These are phyloP conservation scores for Protonemura montana DNA, from an alignment of 2,888 invertebrate species.

Conservation along the genomic window DNA sequence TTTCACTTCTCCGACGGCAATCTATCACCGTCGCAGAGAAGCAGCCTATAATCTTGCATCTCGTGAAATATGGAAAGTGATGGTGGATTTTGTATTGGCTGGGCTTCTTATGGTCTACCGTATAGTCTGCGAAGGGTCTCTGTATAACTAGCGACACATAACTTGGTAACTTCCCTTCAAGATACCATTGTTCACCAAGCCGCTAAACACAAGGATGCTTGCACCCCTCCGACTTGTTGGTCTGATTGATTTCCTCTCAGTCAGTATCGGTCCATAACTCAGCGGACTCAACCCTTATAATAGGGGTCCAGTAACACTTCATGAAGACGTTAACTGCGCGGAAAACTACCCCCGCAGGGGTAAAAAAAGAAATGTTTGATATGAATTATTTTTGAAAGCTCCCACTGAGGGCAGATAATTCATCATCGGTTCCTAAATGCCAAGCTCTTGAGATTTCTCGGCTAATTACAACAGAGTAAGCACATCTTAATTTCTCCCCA, in stretches of 20 bases:
- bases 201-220: not conserved
- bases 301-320: not conserved
- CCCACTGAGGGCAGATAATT: not conserved
- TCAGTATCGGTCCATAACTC: conserved; percentile 30
- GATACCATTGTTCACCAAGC: not conserved
- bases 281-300: conserved; percentile 1
- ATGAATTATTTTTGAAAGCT: not conserved
- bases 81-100: not conserved
- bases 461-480: conserved; percentile 21
- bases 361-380: not conserved
- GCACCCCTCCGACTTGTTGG: conserved; percentile 10
- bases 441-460: conserved; percentile 7
- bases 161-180: not conserved
- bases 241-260: conserved; percentile 33
- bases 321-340: conserved; percentile 7
- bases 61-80: conserved; percentile 7
- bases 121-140: not conserved
- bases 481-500: conserved; percentile 28
- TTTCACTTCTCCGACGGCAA: not conserved
- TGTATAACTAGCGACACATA: not conserved
- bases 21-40: not conserved
- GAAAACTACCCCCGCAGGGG: not conserved
- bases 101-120: not conserved
- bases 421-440: not conserved
- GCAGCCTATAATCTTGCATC: not conserved